These are phyloP conservation scores for Willowsia nigromaculata DNA, from an alignment of 2,888 invertebrate genomes.

Conservation along the genomic window DNA sequence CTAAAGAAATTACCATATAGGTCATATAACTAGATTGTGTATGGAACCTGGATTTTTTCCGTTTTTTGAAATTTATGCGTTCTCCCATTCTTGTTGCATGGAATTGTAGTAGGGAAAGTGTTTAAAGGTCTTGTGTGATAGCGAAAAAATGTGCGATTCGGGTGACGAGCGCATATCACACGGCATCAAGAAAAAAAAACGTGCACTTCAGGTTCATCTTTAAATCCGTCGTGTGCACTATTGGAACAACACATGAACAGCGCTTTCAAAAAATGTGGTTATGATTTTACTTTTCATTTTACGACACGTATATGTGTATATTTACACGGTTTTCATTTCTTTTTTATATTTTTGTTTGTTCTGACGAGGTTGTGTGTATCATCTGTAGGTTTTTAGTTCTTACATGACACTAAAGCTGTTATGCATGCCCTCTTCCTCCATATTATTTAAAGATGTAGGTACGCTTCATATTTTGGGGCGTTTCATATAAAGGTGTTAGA, in stretches of 20 bases:
- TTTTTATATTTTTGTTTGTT: constrained; percentile 42
- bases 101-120: not conserved
- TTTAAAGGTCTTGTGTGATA: constrained; percentile 41
- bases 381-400: not conserved
- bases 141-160: constrained; percentile 52
- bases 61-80: not conserved
- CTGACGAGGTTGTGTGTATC: not conserved
- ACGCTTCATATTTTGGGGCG: too few relatives aligned
- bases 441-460: not conserved
- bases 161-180: constrained; percentile 29
- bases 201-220: constrained; percentile 44
- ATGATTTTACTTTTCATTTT: constrained; percentile 64
- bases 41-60: not conserved
- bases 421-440: not conserved
- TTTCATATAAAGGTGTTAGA: too few relatives aligned
- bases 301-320: constrained; percentile 31
- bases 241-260: constrained; percentile 40
- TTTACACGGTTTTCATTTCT: constrained; percentile 51
- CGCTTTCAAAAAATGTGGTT: constrained; percentile 58
- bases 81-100: not conserved
- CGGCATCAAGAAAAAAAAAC: constrained; percentile 7
- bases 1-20: constrained; percentile 34
- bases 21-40: constrained; percentile 3
- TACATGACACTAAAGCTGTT: not conserved
- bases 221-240: constrained; percentile 33